Conservation (phyloP, 2,797 vertebrate genomes). For the Eremophila alpestris region DNA sequence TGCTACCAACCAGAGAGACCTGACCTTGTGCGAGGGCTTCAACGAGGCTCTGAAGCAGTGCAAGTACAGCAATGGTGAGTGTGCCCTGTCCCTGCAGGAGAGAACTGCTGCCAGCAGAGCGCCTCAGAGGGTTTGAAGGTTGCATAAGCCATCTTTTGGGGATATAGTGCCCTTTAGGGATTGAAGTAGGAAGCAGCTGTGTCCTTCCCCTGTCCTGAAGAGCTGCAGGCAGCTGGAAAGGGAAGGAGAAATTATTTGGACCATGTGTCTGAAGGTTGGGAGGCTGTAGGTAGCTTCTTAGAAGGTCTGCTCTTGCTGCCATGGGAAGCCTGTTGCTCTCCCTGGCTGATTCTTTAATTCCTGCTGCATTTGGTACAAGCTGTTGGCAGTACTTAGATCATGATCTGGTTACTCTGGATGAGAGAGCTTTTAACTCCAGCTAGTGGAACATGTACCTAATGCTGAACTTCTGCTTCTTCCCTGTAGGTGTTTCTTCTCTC, state of each 20-base stretch:
- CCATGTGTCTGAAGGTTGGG: fast-evolving
- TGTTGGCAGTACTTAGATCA: background rate
- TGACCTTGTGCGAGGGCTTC: conserved; percentile 92
- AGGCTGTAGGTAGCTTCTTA: background rate
- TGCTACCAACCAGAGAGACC: conserved; percentile 86
- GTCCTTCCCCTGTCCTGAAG: background rate
- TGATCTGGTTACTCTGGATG: fast-evolving
- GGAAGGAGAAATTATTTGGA: background rate
- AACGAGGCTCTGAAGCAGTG: conserved; percentile 93
- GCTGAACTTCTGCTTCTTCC: background rate
- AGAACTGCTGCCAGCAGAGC: fast-evolving
- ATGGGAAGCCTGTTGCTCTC: background rate
- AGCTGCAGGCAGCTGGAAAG: background rate
- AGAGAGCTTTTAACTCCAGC: background rate
- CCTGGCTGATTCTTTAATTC: background rate
- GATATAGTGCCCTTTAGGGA: background rate
- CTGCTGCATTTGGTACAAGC: fast-evolving
- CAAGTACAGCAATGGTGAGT: conserved; percentile 86
- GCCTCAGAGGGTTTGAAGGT: fast-evolving
- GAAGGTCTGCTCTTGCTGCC: fast-evolving
- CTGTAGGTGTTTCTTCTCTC: conserved; percentile 62
- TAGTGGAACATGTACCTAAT: background rate
- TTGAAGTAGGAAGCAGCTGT: background rate
- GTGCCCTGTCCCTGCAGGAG: fast-evolving
- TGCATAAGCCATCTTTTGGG: fast-evolving